These are phyloP conservation scores for Nemurella pictetii DNA, from an alignment of 2,888 invertebrate genomes.

Conservation along the genomic window DNA sequence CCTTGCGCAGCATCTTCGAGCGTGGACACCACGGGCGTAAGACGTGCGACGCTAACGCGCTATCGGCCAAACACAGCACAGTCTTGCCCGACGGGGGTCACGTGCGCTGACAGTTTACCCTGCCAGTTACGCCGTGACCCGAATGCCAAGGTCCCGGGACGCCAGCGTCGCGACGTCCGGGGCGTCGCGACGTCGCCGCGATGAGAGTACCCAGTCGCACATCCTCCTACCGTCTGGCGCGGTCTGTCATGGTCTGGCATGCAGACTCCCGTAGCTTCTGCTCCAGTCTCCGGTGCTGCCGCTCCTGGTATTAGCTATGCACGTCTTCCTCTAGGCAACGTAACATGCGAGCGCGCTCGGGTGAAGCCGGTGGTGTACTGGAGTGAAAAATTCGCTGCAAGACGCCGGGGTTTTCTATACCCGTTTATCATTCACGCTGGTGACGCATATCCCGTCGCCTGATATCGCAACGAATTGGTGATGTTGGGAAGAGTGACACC, in stretches of 20 bases:
- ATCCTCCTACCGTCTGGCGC: not conserved
- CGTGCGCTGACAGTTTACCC: slow-evolving; percentile 7
- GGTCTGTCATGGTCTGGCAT: too few species aligned
- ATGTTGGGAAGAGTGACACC: not conserved
- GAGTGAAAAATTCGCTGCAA: not conserved
- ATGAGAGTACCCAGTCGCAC: not conserved
- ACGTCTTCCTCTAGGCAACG: not conserved
- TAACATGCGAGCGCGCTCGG: not conserved
- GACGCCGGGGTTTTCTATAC: not conserved
- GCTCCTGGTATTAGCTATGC: not conserved
- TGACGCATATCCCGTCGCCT: not conserved
- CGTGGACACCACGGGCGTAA: not conserved
- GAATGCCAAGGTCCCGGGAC: not conserved
- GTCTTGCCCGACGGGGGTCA: not conserved
- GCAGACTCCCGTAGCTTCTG: too few species aligned
- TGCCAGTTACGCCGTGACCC: not conserved
- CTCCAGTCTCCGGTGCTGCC: too few species aligned
- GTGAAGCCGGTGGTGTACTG: not conserved
- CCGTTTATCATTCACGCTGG: not conserved
- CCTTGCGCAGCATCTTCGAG: not conserved
- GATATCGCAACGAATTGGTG: not conserved
- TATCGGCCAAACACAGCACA: not conserved
- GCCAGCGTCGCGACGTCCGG: not conserved
- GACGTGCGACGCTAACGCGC: not conserved
- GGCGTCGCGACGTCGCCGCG: not conserved